Evolutionary conservation across 2,113 vertebrate species (phyloP), one percentile per base, ranked within the genome.

Genomic region (Campylorhamphus procurvoides): DNA sequence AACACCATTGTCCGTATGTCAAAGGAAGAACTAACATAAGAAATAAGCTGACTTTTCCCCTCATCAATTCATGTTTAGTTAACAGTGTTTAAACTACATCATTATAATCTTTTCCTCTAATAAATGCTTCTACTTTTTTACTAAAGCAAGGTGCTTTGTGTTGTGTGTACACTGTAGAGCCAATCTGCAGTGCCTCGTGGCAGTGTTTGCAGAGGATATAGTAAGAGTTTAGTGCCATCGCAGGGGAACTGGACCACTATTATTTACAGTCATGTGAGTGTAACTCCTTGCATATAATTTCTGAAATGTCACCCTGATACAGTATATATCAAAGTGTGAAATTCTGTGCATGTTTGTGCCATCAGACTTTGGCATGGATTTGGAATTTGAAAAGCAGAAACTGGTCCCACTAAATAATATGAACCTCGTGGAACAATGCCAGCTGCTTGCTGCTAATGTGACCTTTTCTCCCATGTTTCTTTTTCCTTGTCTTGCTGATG

Each of bases 401-500:
- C 75, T 31, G 19, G 81, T 89, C 47, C 49, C 12, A 50, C 46
- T 89, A 96, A 96, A 91, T 73, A 86, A 84, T 92, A 88, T 14
- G 24, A 95, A 87, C 49, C 33, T 79, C 1, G 1, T 73, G 90
- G 87, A 89, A 58, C 71, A 56, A 44, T 29, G 81, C 91, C 87
- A 89, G 80, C 39, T 78, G 77, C 56, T 93, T 95, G 67, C 69
- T 77, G 63, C 58, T 86, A 92, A 78, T 87, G 60, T 93, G 96
- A 96, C 93, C 94, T 97, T 97, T 96, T 87, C 84, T 89, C 91
- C 84, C 71, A 46, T 68, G 69, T 95, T 92, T 94, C 73, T 81
- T 35, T 93, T 91, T 50, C 60, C 37, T 12, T 90, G 68, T 88
- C 68, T 84, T 64, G 49, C 93, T 96, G 94, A 96, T 88, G 84